Conservation (phyloP, 1,140 invertebrate species). For the Muscidifurax raptorellus region DNA sequence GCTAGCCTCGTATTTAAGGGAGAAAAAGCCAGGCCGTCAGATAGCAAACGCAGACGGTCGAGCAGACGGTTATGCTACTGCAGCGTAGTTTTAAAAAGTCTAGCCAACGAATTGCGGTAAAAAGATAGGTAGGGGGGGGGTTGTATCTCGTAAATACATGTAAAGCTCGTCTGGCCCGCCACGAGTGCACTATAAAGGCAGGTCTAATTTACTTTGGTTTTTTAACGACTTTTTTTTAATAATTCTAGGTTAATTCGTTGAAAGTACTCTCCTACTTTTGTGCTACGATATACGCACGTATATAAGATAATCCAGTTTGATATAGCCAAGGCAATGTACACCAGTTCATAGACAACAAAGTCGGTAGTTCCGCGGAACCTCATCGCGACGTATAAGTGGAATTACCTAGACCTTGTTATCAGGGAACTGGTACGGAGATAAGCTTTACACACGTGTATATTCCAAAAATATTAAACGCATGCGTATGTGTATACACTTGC, state of each 20-base stretch:
- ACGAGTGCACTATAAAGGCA: neutral
- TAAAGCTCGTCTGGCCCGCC: neutral
- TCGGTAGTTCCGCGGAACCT: neutral
- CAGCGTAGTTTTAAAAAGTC: neutral
- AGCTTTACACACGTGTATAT: neutral
- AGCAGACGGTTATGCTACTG: neutral
- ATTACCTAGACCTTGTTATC: slow-evolving; percentile 19
- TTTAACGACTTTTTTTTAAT: neutral
- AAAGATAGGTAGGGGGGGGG: too few relatives aligned
- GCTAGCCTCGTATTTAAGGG: neutral
- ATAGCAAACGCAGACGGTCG: too few relatives aligned
- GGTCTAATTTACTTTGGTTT: neutral
- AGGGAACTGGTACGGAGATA: neutral
- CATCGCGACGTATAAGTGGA: neutral
- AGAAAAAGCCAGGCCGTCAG: neutral
- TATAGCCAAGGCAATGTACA: too few relatives aligned
- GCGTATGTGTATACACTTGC: neutral
- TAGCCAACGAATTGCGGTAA: neutral
- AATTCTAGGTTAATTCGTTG: too few relatives aligned
- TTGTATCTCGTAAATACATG: neutral
- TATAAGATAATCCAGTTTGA: too few relatives aligned
- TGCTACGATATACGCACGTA: too few relatives aligned
- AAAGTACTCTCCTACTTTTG: too few relatives aligned
- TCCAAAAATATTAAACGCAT: neutral
- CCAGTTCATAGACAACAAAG: neutral